Evolutionary conservation across 2,888 invertebrate species (phyloP).

Genomic region (Lysandra bellargus): DNA sequence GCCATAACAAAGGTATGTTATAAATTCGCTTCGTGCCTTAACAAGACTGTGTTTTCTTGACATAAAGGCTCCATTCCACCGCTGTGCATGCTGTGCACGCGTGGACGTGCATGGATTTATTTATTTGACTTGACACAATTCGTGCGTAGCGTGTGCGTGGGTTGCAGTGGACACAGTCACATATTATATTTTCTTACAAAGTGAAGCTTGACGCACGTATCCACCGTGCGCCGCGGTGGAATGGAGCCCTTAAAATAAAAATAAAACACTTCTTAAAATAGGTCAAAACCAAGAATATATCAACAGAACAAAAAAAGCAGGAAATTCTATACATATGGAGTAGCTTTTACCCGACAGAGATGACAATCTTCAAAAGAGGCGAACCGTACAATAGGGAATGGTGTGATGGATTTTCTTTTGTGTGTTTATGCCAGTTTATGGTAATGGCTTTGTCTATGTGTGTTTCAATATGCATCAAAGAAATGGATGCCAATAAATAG

Average conservation of each 20-base stretch:
- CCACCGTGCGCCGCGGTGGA: too few relatives aligned
- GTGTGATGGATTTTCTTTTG: constrained; percentile 21
- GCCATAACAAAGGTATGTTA: too few relatives aligned
- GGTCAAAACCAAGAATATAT: neutral
- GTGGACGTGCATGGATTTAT: too few relatives aligned
- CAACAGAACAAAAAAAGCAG: neutral
- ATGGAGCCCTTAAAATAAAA: neutral
- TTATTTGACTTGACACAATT: too few relatives aligned
- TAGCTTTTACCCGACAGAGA: constrained; percentile 13
- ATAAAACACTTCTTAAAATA: neutral
- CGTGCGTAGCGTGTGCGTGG: too few relatives aligned
- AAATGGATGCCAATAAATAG: constrained; percentile 17
- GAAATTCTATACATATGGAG: constrained; percentile 13
- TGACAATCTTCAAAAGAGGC: constrained; percentile 22
- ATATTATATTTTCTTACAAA: too few relatives aligned
- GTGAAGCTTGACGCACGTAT: too few relatives aligned
- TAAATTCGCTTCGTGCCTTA: neutral
- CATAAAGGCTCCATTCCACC: neutral
- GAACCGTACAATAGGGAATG: constrained; percentile 7
- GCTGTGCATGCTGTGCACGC: too few relatives aligned
- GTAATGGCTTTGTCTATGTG: constrained; percentile 16
- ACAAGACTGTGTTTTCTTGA: neutral
- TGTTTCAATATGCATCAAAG: constrained; percentile 7
- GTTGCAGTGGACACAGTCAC: too few relatives aligned
- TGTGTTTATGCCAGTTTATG: constrained; percentile 17